A percentile compares a stretch with the other conserved stretches of the same genome.
Conservation (phyloP, 2,888 invertebrate genomes). For the Thereva nobilitata region DNA sequence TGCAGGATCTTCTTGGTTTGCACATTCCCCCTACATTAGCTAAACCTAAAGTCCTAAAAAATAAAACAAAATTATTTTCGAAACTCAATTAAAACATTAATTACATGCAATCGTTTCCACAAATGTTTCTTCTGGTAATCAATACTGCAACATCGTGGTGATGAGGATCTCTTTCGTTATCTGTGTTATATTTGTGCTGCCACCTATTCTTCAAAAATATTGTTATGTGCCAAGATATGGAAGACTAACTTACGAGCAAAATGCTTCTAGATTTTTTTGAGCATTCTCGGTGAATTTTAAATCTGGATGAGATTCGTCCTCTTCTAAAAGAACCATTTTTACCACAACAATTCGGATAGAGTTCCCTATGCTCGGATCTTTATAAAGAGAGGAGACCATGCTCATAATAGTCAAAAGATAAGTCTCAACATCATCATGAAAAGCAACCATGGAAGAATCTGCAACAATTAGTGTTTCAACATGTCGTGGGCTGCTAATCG, state of each 20-base stretch:
- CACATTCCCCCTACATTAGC: conserved; percentile 91
- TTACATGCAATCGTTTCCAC: conserved; percentile 60
- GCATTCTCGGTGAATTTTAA: conserved; percentile 80
- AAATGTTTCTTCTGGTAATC: conserved; percentile 78
- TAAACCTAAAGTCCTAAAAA: conserved; percentile 74
- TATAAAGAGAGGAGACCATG: conserved; percentile 84
- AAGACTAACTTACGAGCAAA: conserved; percentile 65
- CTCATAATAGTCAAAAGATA: conserved; percentile 92
- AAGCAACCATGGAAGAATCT: conserved; percentile 84
- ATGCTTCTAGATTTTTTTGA: conserved; percentile 78
- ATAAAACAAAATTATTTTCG: background rate
- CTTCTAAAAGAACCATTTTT: conserved; percentile 76
- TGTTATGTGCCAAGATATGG: conserved; percentile 7
- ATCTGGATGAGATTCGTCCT: conserved; percentile 63
- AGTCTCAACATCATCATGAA: conserved; percentile 82
- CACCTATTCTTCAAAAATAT: conserved; percentile 58
- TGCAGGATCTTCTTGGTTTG: conserved; percentile 80
- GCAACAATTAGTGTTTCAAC: conserved; percentile 88
- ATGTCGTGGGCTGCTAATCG: conserved; percentile 75
- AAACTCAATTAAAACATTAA: conserved; percentile 41
- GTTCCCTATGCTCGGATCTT: conserved; percentile 87
- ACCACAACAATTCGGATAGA: conserved; percentile 89
- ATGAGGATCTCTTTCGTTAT: conserved; percentile 77
- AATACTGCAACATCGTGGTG: conserved; percentile 90
- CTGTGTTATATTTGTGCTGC: conserved; percentile 76